A percentile compares a stretch with the other conserved stretches of the same genome.
These are phyloP conservation scores for Leptothorax acervorum DNA, from an alignment of 2,888 invertebrate species.

Conservation along the genomic window DNA sequence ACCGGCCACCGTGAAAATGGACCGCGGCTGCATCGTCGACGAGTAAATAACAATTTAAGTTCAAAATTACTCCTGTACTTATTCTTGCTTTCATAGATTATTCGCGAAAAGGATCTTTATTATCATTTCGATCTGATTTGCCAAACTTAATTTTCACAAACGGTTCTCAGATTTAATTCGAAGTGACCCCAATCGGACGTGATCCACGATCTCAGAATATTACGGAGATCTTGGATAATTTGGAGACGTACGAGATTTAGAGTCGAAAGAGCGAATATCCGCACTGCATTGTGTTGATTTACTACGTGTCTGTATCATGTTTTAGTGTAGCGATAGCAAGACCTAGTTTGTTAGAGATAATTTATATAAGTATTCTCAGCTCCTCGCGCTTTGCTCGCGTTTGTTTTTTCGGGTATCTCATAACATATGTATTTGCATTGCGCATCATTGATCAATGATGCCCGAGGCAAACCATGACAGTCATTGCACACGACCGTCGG, in stretches of 20 bases:
- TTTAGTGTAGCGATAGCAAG: constrained; percentile 9
- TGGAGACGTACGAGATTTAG: background rate
- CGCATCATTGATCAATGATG: background rate
- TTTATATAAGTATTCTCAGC: background rate
- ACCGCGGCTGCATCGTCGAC: constrained; percentile 22
- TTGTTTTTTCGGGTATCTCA: constrained; percentile 11
- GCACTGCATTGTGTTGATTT: constrained; percentile 7
- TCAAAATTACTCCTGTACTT: background rate
- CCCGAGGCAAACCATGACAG: background rate
- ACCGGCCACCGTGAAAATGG: constrained; percentile 20
- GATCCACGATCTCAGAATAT: background rate
- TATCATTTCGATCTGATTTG: background rate
- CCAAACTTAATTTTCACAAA: background rate
- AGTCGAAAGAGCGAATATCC: background rate
- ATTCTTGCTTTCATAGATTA: background rate
- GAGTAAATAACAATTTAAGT: constrained; percentile 41
- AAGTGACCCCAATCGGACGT: too few relatives aligned
- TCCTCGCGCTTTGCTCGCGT: background rate
- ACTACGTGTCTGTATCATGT: background rate
- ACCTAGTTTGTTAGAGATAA: constrained; percentile 33
- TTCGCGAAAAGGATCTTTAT: background rate
- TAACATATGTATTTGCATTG: background rate
- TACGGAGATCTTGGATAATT: background rate
- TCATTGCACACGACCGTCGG: background rate
- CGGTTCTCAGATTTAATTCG: background rate